phyloP scores from a whole-genome alignment of 2,113 vertebrate genomes.

The Phocoena phocoena region DNA sequence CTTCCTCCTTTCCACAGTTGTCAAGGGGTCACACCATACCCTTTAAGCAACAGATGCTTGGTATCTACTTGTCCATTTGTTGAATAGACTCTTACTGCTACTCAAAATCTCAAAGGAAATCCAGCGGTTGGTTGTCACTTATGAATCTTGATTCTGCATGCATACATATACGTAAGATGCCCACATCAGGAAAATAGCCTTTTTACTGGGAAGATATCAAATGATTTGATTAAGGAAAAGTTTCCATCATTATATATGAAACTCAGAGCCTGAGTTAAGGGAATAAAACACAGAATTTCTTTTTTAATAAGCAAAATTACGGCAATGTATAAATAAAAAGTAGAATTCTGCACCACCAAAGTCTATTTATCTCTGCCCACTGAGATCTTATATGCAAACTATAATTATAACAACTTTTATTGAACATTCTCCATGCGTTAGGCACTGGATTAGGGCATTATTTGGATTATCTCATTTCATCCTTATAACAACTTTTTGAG shows the following conservation, averaged over 20 bases:
- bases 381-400: neutral
- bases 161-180: neutral
- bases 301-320: slow-evolving; percentile 25
- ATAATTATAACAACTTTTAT: neutral
- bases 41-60: slow-evolving; percentile 5
- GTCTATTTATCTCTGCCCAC: neutral
- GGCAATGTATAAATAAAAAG: neutral
- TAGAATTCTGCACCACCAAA: neutral
- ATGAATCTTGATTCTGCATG: neutral
- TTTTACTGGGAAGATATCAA: neutral
- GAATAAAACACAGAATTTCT: slow-evolving; percentile 35
- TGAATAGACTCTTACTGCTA: neutral
- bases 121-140: neutral
- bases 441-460: neutral
- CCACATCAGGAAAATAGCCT: neutral
- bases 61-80: neutral
- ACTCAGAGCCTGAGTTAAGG: neutral
- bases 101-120: slow-evolving; percentile 36
- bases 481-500: neutral
- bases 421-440: neutral
- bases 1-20: neutral
- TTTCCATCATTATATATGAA: slow-evolving; percentile 45
- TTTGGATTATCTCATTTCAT: slow-evolving; percentile 14
- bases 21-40: neutral
- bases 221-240: slow-evolving; percentile 1